Conservation (phyloP, 2,113 vertebrate genomes). For the Carassius carassius region DNA sequence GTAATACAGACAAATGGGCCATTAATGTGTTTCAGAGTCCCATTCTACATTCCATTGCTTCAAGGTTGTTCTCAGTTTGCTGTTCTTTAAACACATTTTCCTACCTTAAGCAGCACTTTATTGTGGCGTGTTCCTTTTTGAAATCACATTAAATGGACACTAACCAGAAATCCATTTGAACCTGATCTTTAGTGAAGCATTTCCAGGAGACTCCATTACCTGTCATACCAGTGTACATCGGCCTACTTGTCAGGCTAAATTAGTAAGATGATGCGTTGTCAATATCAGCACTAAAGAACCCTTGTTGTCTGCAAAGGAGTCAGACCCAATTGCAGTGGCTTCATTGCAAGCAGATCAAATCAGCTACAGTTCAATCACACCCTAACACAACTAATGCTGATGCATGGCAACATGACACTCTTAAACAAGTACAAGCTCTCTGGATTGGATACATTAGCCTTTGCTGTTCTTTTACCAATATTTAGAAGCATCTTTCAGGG, state of each 20-base stretch:
- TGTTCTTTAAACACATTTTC: constrained; percentile 73
- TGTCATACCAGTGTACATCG: constrained; percentile 67
- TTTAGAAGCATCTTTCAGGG: background rate
- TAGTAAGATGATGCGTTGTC: constrained; percentile 72
- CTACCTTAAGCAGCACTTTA: constrained; percentile 80
- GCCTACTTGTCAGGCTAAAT: constrained; percentile 64
- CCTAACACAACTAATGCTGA: constrained; percentile 75
- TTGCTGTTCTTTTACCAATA: background rate
- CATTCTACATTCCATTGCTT: constrained; percentile 72
- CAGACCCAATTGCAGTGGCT: constrained; percentile 74
- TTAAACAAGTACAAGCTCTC: constrained; percentile 47
- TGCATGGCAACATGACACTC: constrained; percentile 78
- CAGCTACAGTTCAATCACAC: constrained; percentile 68
- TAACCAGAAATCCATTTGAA: constrained; percentile 77
- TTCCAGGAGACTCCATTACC: constrained; percentile 74
- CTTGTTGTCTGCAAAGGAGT: constrained; percentile 69
- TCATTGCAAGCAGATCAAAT: constrained; percentile 76
- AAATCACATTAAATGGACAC: constrained; percentile 74
- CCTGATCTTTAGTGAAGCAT: constrained; percentile 70
- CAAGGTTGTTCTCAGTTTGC: constrained; percentile 69
- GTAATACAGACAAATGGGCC: constrained; percentile 76
- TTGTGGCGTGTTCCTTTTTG: constrained; percentile 80
- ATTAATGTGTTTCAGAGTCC: constrained; percentile 74
- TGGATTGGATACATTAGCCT: background rate
- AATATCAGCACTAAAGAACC: constrained; percentile 65